These are phyloP conservation scores for Oreotrochilus melanogaster DNA, from an alignment of 2,113 vertebrate genomes.

Conservation along the genomic window DNA sequence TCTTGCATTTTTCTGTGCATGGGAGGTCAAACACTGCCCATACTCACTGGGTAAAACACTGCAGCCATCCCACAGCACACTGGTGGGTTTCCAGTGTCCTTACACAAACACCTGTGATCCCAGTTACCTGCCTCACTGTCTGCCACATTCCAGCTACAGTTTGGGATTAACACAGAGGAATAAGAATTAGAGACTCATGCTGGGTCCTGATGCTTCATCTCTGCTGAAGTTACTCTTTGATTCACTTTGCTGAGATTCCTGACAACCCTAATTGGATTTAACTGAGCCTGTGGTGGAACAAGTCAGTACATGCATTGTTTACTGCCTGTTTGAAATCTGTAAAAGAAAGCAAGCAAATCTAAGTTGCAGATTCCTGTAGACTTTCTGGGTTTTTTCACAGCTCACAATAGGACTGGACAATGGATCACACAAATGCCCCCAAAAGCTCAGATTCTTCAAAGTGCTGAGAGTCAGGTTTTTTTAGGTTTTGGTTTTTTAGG, in stretches of 20 bases:
- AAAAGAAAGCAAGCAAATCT: slow-evolving; percentile 1
- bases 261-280: slow-evolving; percentile 52
- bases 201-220: slow-evolving; percentile 24
- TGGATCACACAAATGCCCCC: background rate
- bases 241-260: slow-evolving; percentile 49
- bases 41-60: background rate
- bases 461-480: background rate
- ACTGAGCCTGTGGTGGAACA: slow-evolving; percentile 40
- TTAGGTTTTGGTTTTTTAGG: background rate
- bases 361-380: background rate
- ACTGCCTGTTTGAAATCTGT: slow-evolving; percentile 34
- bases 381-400: background rate
- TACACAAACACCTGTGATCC: background rate
- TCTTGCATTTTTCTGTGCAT: background rate
- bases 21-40: background rate
- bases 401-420: background rate
- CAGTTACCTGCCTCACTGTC: slow-evolving; percentile 6
- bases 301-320: slow-evolving; percentile 5
- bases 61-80: background rate
- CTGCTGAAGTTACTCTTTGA: slow-evolving; percentile 58
- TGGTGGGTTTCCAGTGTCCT: background rate
- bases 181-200: slow-evolving; percentile 42
- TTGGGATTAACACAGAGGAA: slow-evolving; percentile 32
- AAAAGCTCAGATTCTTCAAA: background rate
- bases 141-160: slow-evolving; percentile 13